Percentiles rank a stretch among this genome's conserved stretches.
These are phyloP conservation scores for Dyspetes luteomarginatus DNA, from an alignment of 2,888 invertebrate genomes.

Conservation along the genomic window DNA sequence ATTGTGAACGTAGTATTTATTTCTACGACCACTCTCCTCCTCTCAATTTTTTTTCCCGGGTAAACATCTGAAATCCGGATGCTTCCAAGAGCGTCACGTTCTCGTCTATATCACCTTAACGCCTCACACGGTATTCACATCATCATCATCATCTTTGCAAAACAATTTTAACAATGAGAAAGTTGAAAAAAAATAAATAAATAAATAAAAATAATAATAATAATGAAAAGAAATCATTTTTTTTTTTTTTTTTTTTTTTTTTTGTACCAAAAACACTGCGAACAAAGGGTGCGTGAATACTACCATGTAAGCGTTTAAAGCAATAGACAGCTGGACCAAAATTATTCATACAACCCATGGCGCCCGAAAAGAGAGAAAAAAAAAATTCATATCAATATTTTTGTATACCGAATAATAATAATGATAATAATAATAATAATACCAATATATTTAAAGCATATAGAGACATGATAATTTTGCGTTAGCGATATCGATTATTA, in stretches of 20 bases:
- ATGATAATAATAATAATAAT: slow-evolving; percentile 25
- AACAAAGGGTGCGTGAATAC: slow-evolving; percentile 60
- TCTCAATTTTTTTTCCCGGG: slow-evolving; percentile 56
- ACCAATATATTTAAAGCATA: slow-evolving; percentile 62
- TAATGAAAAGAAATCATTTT: background rate
- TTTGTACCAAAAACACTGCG: slow-evolving; percentile 46
- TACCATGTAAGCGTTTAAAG: slow-evolving; percentile 70
- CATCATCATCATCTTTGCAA: slow-evolving; percentile 61
- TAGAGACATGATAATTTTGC: slow-evolving; percentile 60
- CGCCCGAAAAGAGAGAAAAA: slow-evolving; percentile 37
- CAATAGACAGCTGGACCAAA: slow-evolving; percentile 70
- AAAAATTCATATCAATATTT: slow-evolving; percentile 10
- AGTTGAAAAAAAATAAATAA: background rate
- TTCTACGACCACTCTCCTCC: slow-evolving; percentile 70
- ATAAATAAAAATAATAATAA: background rate
- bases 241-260: slow-evolving; percentile 18
- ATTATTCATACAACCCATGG: slow-evolving; percentile 67
- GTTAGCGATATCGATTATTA: slow-evolving; percentile 56
- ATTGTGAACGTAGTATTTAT: slow-evolving; percentile 70
- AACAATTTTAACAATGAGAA: slow-evolving; percentile 16
- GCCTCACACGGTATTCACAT: slow-evolving; percentile 67
- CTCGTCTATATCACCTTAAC: slow-evolving; percentile 70
- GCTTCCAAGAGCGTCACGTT: slow-evolving; percentile 69
- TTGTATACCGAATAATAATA: slow-evolving; percentile 14
- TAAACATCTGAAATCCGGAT: slow-evolving; percentile 60